phyloP scores from a whole-genome alignment of 1,140 invertebrate species.

The Eumeta japonica region DNA sequence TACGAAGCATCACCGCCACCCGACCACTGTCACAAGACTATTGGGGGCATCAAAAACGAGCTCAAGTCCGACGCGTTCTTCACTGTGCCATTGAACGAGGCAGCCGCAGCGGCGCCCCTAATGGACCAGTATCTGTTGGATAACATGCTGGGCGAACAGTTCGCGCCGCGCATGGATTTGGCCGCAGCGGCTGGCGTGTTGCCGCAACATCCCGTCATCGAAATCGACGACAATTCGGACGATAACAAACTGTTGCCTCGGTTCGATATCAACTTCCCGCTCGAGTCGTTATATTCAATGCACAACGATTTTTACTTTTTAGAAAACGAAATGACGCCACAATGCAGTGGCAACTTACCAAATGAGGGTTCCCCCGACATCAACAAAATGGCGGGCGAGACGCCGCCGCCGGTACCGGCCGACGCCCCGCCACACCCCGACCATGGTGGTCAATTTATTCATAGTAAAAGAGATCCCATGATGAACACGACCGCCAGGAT shows the following conservation, averaged over 20 bases:
- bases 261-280: conserved; percentile 45
- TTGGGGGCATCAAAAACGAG: conserved; percentile 50
- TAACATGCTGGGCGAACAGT: conserved; percentile 45
- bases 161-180: conserved; percentile 34
- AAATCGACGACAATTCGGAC: conserved; percentile 52
- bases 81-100: conserved; percentile 30
- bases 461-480: conserved; percentile 48
- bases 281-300: conserved; percentile 46
- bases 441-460: conserved; percentile 31
- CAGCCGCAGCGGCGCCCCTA: conserved; percentile 25
- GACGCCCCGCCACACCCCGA: too few species aligned
- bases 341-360: conserved; percentile 25
- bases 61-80: conserved; percentile 46
- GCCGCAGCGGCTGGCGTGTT: conserved; percentile 26
- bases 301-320: conserved; percentile 51
- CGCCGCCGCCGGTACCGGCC: conserved; percentile 32
- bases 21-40: conserved; percentile 48
- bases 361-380: conserved; percentile 32
- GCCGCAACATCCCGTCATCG: conserved; percentile 42
- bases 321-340: conserved; percentile 31
- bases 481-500: conserved; percentile 43
- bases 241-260: conserved; percentile 47
- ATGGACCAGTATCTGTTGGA: conserved; percentile 47
- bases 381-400: conserved; percentile 35
- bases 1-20: conserved; percentile 48